Conservation (phyloP, 1,140 invertebrate genomes). For the Calosoma granatense region DNA sequence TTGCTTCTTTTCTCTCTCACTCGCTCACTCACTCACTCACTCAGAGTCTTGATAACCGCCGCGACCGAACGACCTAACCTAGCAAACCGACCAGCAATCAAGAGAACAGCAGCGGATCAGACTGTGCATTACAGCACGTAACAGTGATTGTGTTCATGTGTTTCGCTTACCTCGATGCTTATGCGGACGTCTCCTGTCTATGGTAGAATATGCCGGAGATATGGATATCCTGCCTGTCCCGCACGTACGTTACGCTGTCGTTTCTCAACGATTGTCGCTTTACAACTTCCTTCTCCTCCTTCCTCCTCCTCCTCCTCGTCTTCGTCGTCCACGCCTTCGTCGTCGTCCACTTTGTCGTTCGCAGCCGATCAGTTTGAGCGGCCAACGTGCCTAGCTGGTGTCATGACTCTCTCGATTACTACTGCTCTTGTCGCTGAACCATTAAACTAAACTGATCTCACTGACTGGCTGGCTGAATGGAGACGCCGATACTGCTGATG, state of each 20-base stretch:
- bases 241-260: background rate
- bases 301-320: background rate
- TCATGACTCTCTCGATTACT: too few relatives aligned
- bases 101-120: background rate
- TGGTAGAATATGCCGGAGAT: background rate
- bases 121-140: too few relatives aligned
- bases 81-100: too few relatives aligned
- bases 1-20: background rate
- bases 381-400: background rate
- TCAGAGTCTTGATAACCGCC: background rate
- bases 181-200: background rate
- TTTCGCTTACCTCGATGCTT: background rate
- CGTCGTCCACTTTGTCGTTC: background rate
- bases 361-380: background rate
- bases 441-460: too few relatives aligned
- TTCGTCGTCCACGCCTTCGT: background rate
- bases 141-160: background rate
- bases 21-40: background rate
- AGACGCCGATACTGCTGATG: too few relatives aligned
- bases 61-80: background rate
- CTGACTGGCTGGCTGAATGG: too few relatives aligned
- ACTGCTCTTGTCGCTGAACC: too few relatives aligned
- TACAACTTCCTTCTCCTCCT: too few relatives aligned
- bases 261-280: too few relatives aligned
- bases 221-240: background rate